Base-by-base conservation (phyloP, 1,140 invertebrate genomes). In the Battus philenor region DNA sequence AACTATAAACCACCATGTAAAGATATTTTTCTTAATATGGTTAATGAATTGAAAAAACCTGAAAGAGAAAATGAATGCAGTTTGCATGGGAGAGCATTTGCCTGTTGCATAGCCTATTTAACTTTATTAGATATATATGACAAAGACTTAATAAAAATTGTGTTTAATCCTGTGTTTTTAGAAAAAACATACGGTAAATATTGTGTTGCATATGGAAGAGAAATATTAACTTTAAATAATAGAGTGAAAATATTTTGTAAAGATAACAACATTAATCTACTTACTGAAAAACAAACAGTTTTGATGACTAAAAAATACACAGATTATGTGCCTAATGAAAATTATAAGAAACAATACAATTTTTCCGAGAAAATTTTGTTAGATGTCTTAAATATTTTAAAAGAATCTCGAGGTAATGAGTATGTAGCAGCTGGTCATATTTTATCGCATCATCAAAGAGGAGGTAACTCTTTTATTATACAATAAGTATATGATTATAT, bases 191-290 rank as follows among this genome's bases (percentile, higher is more conserved):
- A 86, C 65, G 77, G 80, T 39, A 75, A 82, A 43, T 72, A 85
- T 47, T 52, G 51, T 24, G 29, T 61, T 49, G 36, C 50, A 16
- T 76, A 73, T 54, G 87, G 83, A 30, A 66, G 85, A 36, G 88
- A 90, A 69, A 69, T 90, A 46, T 75, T 90, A 13, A 64, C 70
- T n/a, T 56, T 92, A 12, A 80, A 91, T 44, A 81, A 80, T 43
- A 75, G 74, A 33, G 62, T 89, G 3, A 80, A 88, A 57, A 78
- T 91, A 63, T 90, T 91, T 60, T 74, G 84, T 48, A 85, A 86
- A 22, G 89, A 90, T 46, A 57, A 26, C 11, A 22, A 69, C 32
- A 88, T 88, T 9, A 87, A 86, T 41, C 57, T 79, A 16, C 66
- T 92, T n/a, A 47, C 49, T 29, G 53, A 76, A 6, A 76, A 73